phyloP scores from a whole-genome alignment of 2,113 vertebrate species.

The Takifugu bimaculatus region DNA sequence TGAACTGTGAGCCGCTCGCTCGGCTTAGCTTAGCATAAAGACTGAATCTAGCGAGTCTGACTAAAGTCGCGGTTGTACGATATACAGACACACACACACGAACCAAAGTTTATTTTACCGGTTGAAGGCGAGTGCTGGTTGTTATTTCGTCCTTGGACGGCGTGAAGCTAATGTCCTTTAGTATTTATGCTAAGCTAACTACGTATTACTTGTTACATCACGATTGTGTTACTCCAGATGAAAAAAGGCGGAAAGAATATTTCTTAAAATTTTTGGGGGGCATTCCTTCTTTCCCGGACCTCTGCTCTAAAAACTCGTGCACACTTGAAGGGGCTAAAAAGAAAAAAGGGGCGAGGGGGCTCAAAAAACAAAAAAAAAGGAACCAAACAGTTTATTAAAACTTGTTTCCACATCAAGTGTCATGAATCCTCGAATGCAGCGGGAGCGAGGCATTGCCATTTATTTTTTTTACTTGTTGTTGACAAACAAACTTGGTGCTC shows the following conservation, averaged over 20 bases:
- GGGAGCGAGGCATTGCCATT: slow-evolving; percentile 41
- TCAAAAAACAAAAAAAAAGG: slow-evolving; percentile 33
- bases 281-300: slow-evolving; percentile 25
- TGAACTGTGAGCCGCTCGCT: neutral
- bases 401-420: slow-evolving; percentile 38
- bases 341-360: slow-evolving; percentile 20
- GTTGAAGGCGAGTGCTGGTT: neutral
- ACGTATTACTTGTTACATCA: neutral
- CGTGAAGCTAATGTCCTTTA: neutral
- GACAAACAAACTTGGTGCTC: slow-evolving; percentile 46
- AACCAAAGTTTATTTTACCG: slow-evolving; percentile 10
- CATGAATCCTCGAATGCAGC: slow-evolving; percentile 41
- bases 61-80: neutral
- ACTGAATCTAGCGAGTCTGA: neutral
- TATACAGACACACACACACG: neutral
- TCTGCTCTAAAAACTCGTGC: slow-evolving; percentile 13
- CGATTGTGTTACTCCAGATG: neutral
- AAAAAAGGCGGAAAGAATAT: slow-evolving; percentile 1
- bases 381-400: slow-evolving; percentile 52
- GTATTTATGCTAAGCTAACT: slow-evolving; percentile 3
- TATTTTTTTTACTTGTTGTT: slow-evolving; percentile 1
- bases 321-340: slow-evolving; percentile 7
- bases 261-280: slow-evolving; percentile 21
- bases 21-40: slow-evolving; percentile 1
- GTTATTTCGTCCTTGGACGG: neutral